A percentile compares a stretch with the other conserved stretches of the same genome.
Evolutionary conservation across 2,888 invertebrate species (phyloP).

Genomic region (Tolmerus cingulatus): DNA sequence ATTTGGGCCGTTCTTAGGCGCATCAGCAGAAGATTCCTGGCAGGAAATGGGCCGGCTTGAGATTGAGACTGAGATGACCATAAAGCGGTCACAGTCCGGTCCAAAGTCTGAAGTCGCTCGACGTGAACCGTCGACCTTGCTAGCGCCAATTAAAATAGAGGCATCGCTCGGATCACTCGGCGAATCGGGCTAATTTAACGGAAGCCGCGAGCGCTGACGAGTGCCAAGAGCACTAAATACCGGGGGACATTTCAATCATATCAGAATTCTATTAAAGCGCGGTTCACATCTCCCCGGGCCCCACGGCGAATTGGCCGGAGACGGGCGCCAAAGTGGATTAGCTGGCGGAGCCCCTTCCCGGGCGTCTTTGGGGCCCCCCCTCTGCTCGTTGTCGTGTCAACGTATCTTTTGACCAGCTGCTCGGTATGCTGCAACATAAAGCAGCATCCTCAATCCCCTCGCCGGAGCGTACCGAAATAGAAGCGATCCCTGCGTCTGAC

Average conservation of each 20-base stretch:
- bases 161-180: neutral
- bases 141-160: slow-evolving; percentile 36
- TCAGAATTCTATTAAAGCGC: slow-evolving; percentile 11
- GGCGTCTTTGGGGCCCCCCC: neutral
- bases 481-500: slow-evolving; percentile 24
- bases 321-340: slow-evolving; percentile 40
- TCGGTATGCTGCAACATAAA: slow-evolving; percentile 18
- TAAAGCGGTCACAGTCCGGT: neutral
- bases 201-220: neutral
- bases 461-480: neutral
- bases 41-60: neutral
- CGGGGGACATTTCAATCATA: slow-evolving; percentile 36
- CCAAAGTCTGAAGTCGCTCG: slow-evolving; percentile 15
- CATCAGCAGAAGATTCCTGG: neutral
- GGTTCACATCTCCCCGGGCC: slow-evolving; percentile 2
- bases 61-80: neutral
- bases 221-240: slow-evolving; percentile 36
- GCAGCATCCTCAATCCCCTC: neutral
- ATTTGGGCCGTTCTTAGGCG: neutral
- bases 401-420: slow-evolving; percentile 40
- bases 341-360: neutral
- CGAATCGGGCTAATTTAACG: neutral
- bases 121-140: neutral
- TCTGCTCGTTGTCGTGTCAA: neutral
- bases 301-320: neutral